Base-by-base conservation (phyloP, 2,888 invertebrate species). In the Shargacucullia verbasci region DNA sequence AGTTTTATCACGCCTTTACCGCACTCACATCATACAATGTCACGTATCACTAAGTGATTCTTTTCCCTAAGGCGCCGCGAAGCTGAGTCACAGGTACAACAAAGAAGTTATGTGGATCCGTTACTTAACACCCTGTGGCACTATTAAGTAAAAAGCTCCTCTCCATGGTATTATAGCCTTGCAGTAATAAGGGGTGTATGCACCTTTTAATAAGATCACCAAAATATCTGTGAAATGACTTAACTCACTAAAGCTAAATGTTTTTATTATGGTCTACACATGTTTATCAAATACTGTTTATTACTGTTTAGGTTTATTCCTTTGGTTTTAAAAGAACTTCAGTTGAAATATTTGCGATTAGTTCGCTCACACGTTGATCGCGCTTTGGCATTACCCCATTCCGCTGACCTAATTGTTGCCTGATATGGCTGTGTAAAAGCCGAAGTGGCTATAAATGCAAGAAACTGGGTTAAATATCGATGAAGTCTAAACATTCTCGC, bases 391-490 rank as follows among this genome's bases (percentile, higher is more conserved):
- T 85, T 85, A 86, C 87, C 84, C 89, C 84, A 88, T 89, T 88
- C 82, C 78, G 79, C 61, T 90, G 92, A 92, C 93, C 92, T 91
- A 89, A 92, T 91, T 93, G 90, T 85, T 84, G 86, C 83, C 83
- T 86, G 85, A 85, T 89, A 90, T 83, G 83, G 84, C 82, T 80
- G 81, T 87, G 80, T 84, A 87, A 85, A 83, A 81, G 76, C 83
- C 83, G 80, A 89, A 89, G 88, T 86, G 88, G 83, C 90, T 88
- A 89, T 91, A 90, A 92, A 92, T 87, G 86, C 81, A 87, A 86
- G 87, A 84, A 93, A 90, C 84, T 90, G 81, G 92, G 92, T 91
- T 92, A 91, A 92, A 91, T 92, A 90, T 90, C 87, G 89, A 91
- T 86, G 86, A 81, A 86, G 84, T 79, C 80, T 82, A 83, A 83